Evolutionary conservation across 1,140 invertebrate genomes (phyloP).

Genomic region (Bombus pyrosoma): DNA sequence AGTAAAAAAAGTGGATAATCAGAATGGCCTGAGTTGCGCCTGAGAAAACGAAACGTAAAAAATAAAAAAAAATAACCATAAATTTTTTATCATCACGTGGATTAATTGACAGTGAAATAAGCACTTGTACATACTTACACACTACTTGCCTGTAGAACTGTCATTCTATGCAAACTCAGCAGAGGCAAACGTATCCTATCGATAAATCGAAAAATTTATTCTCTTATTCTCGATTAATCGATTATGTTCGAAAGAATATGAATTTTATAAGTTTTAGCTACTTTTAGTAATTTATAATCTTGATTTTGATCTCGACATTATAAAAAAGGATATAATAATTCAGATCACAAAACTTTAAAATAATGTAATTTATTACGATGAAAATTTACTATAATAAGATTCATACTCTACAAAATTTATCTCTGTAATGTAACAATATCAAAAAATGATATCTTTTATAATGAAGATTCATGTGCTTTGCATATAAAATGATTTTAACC

Average conservation of each 20-base stretch:
- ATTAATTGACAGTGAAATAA: constrained; percentile 25
- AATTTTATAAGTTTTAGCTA: background rate
- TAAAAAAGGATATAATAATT: too few species aligned
- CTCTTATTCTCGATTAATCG: constrained; percentile 16
- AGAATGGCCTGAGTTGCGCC: background rate
- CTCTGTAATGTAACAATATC: background rate
- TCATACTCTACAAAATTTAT: background rate
- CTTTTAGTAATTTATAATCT: background rate
- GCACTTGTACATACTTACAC: background rate
- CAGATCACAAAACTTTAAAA: background rate
- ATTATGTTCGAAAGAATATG: background rate
- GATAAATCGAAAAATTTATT: constrained; percentile 28
- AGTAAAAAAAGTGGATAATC: background rate
- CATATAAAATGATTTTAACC: background rate
- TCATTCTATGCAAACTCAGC: constrained; percentile 21
- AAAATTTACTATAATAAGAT: background rate
- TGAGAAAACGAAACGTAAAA: background rate
- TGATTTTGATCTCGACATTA: too few species aligned
- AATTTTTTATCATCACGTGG: constrained; percentile 43
- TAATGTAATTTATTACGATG: background rate
- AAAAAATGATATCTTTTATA: background rate
- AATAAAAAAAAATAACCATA: constrained; percentile 3
- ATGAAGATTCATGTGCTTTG: background rate
- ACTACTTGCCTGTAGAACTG: constrained; percentile 31
- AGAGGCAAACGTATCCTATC: background rate